Evolutionary conservation across 1,140 invertebrate species (phyloP).

Genomic region (Probaryconus sp.): DNA sequence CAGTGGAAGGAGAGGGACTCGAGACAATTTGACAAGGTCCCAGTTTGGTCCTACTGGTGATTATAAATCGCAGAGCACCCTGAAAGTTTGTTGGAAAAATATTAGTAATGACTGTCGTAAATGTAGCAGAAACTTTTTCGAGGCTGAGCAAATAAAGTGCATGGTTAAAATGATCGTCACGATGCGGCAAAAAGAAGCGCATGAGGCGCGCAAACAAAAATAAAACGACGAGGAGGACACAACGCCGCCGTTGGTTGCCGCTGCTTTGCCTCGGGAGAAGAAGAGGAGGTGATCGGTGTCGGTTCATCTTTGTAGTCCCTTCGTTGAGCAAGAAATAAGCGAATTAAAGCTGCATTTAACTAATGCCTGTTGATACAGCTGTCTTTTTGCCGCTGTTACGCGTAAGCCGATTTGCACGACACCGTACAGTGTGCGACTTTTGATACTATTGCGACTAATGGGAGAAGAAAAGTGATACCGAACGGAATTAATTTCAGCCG

Average conservation of each 20-base stretch:
- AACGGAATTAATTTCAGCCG: conserved; percentile 29
- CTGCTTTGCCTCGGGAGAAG: conserved; percentile 30
- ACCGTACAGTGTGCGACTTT: conserved; percentile 23
- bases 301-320: conserved; percentile 59
- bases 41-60: background rate
- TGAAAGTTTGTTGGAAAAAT: conserved; percentile 45
- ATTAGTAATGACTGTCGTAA: conserved; percentile 58
- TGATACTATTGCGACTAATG: conserved; percentile 12
- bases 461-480: conserved; percentile 31
- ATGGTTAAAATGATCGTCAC: conserved; percentile 52
- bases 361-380: conserved; percentile 74
- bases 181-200: conserved; percentile 47
- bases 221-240: conserved; percentile 50
- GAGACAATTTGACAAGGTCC: conserved; percentile 17
- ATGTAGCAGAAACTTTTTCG: conserved; percentile 59
- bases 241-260: conserved; percentile 1
- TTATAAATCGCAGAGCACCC: conserved; percentile 16
- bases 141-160: conserved; percentile 61
- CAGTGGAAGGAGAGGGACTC: no score
- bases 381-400: conserved; percentile 62
- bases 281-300: conserved; percentile 56
- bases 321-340: conserved; percentile 56
- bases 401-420: conserved; percentile 57
- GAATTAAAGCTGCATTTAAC: conserved; percentile 65
- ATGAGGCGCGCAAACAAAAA: conserved; percentile 58